These are phyloP conservation scores for Malurus elegans DNA, from an alignment of 2,113 vertebrate genomes.

Conservation along the genomic window DNA sequence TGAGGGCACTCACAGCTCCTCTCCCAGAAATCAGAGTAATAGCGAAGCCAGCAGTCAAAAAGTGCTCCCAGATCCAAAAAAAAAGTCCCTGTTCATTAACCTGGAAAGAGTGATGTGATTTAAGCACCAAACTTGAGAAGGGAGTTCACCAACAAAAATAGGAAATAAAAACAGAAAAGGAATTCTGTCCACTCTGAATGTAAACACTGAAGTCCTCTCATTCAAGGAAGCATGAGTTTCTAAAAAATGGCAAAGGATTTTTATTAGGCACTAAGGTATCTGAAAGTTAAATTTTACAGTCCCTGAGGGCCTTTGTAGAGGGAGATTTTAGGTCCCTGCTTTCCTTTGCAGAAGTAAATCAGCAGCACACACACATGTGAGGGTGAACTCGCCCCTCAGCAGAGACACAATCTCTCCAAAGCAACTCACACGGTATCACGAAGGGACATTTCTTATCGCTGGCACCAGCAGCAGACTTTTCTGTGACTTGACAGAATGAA, in stretches of 20 bases:
- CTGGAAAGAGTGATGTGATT: not conserved
- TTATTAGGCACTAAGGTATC: not conserved
- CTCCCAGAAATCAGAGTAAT: not conserved
- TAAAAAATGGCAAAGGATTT: not conserved
- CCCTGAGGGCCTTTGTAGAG: not conserved
- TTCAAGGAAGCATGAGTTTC: not conserved
- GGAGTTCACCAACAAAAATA: not conserved
- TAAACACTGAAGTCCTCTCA: not conserved
- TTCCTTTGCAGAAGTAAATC: not conserved
- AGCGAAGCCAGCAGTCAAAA: not conserved
- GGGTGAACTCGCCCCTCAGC: not conserved
- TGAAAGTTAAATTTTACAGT: not conserved
- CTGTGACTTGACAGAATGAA: not conserved
- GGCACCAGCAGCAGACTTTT: not conserved
- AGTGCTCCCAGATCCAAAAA: not conserved
- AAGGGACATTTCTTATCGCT: not conserved
- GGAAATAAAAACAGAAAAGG: not conserved
- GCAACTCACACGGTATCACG: not conserved
- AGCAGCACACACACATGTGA: accelerated
- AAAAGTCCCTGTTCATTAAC: not conserved
- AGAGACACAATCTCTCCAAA: not conserved
- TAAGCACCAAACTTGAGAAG: not conserved
- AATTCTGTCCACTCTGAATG: accelerated
- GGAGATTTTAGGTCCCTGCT: not conserved
- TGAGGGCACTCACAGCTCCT: not conserved